These are phyloP conservation scores for Limnephilus marmoratus DNA, from an alignment of 2,888 invertebrate genomes.

Conservation along the genomic window DNA sequence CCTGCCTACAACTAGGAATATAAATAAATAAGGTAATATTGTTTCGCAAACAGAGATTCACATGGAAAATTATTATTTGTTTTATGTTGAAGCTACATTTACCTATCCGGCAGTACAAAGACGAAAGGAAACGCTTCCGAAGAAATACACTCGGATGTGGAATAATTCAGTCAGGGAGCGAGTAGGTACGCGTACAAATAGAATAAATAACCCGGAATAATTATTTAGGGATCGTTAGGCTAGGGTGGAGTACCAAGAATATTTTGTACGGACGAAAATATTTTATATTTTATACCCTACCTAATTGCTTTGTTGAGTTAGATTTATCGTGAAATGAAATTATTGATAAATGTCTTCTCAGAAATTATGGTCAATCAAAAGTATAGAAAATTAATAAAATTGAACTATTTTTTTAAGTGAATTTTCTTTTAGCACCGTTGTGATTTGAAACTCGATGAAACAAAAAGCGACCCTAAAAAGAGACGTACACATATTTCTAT, in stretches of 20 bases:
- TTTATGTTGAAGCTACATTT: not conserved
- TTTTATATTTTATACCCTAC: not conserved
- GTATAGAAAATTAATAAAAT: too few relatives aligned
- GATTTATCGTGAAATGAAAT: too few relatives aligned
- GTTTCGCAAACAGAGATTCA: not conserved
- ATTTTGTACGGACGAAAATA: not conserved
- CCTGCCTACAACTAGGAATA: not conserved
- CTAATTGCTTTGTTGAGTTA: not conserved
- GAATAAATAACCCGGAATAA: slow-evolving; percentile 22
- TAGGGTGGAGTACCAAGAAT: not conserved
- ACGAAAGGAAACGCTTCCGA: not conserved
- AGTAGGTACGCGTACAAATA: slow-evolving; percentile 13
- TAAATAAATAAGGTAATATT: not conserved
- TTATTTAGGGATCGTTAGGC: not conserved
- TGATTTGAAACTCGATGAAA: too few relatives aligned
- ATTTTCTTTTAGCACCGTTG: too few relatives aligned
- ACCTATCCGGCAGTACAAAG: not conserved
- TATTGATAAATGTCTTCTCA: too few relatives aligned
- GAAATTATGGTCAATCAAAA: too few relatives aligned
- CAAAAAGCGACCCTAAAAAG: too few relatives aligned
- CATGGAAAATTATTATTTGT: not conserved
- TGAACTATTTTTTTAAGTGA: too few relatives aligned
- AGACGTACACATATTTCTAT: too few relatives aligned
- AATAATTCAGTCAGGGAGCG: slow-evolving; percentile 17
- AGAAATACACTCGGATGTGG: slow-evolving; percentile 11